Base-by-base conservation (phyloP, 2,113 vertebrate species). In the Ophiodon elongatus region DNA sequence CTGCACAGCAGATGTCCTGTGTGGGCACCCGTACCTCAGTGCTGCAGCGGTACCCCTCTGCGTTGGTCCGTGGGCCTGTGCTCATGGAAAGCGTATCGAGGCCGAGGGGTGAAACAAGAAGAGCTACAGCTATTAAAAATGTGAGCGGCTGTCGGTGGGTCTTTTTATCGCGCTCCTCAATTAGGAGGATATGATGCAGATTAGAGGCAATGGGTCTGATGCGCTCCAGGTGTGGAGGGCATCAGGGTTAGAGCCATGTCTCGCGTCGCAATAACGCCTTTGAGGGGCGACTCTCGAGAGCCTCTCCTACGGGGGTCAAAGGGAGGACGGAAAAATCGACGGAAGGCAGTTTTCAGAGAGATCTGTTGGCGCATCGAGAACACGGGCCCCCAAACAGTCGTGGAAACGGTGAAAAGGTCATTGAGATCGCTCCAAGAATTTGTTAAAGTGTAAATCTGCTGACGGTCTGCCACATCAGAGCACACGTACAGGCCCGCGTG, bases 81-180 rank as follows among this genome's bases (percentile, higher is more conserved):
- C 64, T 83, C 64, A 87, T 87, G 80, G 68, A 84, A 78, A 83
- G 86, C 69, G 84, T 69, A 86, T 83, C 83, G 84, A 88, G 4
- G 90, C 75, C 35, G 52, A 77, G 85, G 71, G 85, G 74, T 10
- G 81, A 84, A 89, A 92, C 75, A 50, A 88, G 85, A 91, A 86
- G 69, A 43, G 59, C 72, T 66, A n/a, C 52, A 39, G 80, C 70
- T 68, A 89, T 90, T 43, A 85, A 83, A 88, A 87, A 90, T 89
- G 70, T 82, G 84, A 86, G 77, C 39, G 35, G n/a, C 31, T 77
- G 70, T 81, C 54, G 54, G 88, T 25, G 19, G 78, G 54, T 89
- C 66, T 86, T 54, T 85, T 79, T 85, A 82, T 77, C 86, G 41
- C 87, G 59, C 76, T 86, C 79, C 39, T 15, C 85, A 86, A 89